These are phyloP conservation scores for Chloroclysta siterata DNA, from an alignment of 2,888 invertebrate genomes.

Conservation along the genomic window DNA sequence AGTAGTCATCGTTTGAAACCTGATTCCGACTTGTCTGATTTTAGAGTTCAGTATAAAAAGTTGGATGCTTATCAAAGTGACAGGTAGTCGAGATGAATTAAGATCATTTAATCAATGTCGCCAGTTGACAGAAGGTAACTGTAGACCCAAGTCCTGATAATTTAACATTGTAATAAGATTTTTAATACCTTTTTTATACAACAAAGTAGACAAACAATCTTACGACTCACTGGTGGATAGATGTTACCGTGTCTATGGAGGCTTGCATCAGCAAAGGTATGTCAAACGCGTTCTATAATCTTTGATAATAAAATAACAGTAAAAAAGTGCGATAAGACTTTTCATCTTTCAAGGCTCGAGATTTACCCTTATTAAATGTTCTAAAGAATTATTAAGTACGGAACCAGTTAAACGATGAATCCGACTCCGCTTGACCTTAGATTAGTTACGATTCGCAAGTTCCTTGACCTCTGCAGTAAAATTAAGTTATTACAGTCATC, in stretches of 20 bases:
- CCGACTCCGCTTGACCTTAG: slow-evolving; percentile 14
- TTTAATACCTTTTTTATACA: no score
- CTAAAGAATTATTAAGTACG: slow-evolving; percentile 4
- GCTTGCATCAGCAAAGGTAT: no score
- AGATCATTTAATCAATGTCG: slow-evolving; percentile 22
- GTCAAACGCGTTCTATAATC: no score
- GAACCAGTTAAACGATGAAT: slow-evolving; percentile 22
- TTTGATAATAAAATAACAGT: no score
- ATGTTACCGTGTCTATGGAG: no score
- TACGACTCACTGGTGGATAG: no score
- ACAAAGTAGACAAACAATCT: no score
- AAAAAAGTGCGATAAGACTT: no score
- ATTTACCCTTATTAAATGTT: no score
- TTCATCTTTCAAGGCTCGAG: no score
- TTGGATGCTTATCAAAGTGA: slow-evolving; percentile 31
- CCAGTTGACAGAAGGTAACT: neutral
- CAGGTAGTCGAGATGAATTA: slow-evolving; percentile 23
- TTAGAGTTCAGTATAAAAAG: slow-evolving; percentile 37
- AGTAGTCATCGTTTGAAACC: slow-evolving; percentile 38
- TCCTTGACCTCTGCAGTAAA: slow-evolving; percentile 27
- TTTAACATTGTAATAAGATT: neutral
- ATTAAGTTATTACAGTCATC: slow-evolving; percentile 40
- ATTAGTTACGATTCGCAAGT: slow-evolving; percentile 28
- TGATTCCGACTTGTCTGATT: slow-evolving; percentile 25
- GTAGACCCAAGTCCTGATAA: neutral